phyloP scores from a whole-genome alignment of 2,797 vertebrate species.

The Pseudochirops cupreus region DNA sequence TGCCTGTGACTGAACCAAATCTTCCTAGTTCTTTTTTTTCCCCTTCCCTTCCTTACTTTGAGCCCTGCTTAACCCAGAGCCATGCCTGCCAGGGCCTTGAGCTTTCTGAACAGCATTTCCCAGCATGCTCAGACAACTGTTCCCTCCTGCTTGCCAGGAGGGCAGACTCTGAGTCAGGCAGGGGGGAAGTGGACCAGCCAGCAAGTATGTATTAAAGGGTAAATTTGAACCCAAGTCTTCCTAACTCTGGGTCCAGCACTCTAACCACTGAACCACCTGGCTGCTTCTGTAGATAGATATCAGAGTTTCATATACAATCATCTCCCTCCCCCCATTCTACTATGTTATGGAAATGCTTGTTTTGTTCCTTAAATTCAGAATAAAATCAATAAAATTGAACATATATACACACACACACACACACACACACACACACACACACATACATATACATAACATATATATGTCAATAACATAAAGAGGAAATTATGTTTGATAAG shows the following conservation, averaged over 20 bases:
- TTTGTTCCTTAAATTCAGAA: neutral
- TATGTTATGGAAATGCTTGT: neutral
- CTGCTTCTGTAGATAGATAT: neutral
- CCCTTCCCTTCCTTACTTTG: neutral
- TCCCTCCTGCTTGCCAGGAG: constrained; percentile 17
- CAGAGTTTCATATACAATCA: neutral
- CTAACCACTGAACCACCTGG: neutral
- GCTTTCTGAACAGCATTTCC: constrained; percentile 20
- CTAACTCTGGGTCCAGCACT: neutral
- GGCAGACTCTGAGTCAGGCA: neutral
- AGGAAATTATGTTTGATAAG: neutral
- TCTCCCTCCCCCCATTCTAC: neutral
- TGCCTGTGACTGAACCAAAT: neutral
- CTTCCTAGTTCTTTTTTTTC: neutral
- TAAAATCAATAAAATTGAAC: neutral
- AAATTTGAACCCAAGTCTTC: neutral
- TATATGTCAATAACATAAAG: neutral
- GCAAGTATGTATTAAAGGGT: neutral
- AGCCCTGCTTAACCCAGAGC: constrained; percentile 16
- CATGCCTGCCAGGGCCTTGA: neutral
- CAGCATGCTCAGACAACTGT: constrained; percentile 7
- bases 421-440: no score
- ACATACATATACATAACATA: neutral
- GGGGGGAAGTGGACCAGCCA: neutral
- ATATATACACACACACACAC: no score